phyloP scores from a whole-genome alignment of 2,797 vertebrate genomes.

The Loris lydekkerianus region DNA sequence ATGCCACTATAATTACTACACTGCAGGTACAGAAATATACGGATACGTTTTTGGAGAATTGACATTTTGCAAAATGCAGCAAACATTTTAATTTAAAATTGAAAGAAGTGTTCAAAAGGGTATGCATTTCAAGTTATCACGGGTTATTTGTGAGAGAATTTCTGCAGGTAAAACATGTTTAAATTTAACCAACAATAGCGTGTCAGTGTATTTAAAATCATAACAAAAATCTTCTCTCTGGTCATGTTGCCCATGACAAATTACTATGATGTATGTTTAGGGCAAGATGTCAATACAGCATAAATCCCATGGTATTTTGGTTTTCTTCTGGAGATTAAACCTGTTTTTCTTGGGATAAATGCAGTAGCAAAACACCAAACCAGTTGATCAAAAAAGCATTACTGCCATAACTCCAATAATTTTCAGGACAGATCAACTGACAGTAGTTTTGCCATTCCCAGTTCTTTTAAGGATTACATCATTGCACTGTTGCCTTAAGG shows the following conservation, averaged over 20 bases:
- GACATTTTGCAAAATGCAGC: slow-evolving; percentile 93
- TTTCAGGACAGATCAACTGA: slow-evolving; percentile 92
- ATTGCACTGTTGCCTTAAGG: slow-evolving; percentile 90
- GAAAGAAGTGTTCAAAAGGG: slow-evolving; percentile 93
- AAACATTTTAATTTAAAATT: slow-evolving; percentile 91
- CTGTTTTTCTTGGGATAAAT: slow-evolving; percentile 94
- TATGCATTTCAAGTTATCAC: slow-evolving; percentile 94
- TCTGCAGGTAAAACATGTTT: slow-evolving; percentile 93
- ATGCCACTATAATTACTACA: slow-evolving; percentile 91
- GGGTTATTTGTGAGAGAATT: slow-evolving; percentile 92
- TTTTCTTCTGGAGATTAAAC: slow-evolving; percentile 94
- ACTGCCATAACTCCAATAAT: slow-evolving; percentile 92
- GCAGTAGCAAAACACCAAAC: slow-evolving; percentile 95
- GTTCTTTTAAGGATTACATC: slow-evolving; percentile 92
- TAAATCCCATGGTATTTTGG: slow-evolving; percentile 92
- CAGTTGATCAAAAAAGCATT: slow-evolving; percentile 93
- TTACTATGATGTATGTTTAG: slow-evolving; percentile 91
- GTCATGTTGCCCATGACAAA: slow-evolving; percentile 90
- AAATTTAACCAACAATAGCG: slow-evolving; percentile 92
- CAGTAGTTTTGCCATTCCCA: slow-evolving; percentile 93
- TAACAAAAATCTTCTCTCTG: slow-evolving; percentile 91
- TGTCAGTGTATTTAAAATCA: slow-evolving; percentile 93
- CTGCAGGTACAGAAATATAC: slow-evolving; percentile 92
- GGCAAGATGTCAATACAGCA: slow-evolving; percentile 92
- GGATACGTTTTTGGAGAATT: slow-evolving; percentile 91